Evolutionary conservation across 2,797 vertebrate genomes (phyloP).

Genomic region (Pteronotus mesoamericanus): DNA sequence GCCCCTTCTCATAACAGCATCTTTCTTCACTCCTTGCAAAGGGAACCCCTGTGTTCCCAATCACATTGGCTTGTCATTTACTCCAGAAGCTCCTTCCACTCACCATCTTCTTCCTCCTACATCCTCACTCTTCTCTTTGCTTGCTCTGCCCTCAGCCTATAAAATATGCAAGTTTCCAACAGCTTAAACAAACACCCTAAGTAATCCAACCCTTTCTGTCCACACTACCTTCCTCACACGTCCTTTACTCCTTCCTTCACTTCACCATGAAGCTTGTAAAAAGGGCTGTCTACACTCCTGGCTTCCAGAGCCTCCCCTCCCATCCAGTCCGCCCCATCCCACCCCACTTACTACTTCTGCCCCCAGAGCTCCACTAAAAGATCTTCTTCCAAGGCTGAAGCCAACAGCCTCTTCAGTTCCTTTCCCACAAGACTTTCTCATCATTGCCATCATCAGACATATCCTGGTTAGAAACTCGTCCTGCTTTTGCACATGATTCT

Average conservation of each 20-base stretch:
- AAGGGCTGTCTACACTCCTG: neutral
- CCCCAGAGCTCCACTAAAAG: neutral
- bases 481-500: neutral
- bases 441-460: neutral
- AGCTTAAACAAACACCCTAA: neutral
- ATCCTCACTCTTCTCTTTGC: neutral
- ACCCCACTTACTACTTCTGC: neutral
- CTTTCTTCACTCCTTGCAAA: neutral
- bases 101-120: neutral
- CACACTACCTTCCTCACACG: rapidly evolving
- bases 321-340: rapidly evolving
- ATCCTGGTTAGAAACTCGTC: neutral
- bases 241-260: neutral
- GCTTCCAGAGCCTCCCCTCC: neutral
- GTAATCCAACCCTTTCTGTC: neutral
- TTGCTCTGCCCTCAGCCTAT: neutral
- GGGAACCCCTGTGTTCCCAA: neutral
- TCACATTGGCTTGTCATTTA: neutral
- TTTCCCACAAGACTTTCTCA: neutral
- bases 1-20: neutral
- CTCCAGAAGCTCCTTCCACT: neutral
- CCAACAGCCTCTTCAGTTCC: neutral
- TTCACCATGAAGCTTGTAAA: no score
- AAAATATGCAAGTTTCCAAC: neutral
- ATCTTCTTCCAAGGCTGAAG: neutral